Conservation (phyloP, 2,113 vertebrate genomes). For the Gymnocephalus cernua region DNA sequence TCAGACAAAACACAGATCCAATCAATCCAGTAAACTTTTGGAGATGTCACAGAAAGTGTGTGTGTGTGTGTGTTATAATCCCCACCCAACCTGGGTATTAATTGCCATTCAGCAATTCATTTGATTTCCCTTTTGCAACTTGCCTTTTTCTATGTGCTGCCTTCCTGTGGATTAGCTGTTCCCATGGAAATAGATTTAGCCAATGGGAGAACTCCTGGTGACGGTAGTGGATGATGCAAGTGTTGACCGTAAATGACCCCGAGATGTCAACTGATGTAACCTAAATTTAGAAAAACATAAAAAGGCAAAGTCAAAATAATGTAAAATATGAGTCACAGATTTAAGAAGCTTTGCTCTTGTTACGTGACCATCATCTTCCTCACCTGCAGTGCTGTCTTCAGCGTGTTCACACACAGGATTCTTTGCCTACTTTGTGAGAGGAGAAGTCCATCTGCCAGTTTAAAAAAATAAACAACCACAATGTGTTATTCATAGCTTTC, state of each 20-base stretch:
- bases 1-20: neutral
- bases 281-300: constrained; percentile 78
- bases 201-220: constrained; percentile 97
- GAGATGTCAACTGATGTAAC: constrained; percentile 92
- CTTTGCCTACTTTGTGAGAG: constrained; percentile 98
- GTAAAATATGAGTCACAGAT: neutral
- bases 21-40: neutral
- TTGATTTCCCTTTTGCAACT: constrained; percentile 25
- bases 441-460: constrained; percentile 90
- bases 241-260: constrained; percentile 89
- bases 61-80: neutral
- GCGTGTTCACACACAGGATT: constrained; percentile 92
- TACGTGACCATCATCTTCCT: constrained; percentile 12
- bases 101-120: neutral
- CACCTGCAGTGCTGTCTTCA: constrained; percentile 91
- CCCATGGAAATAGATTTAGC: constrained; percentile 90
- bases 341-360: neutral
- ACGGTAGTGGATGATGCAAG: constrained; percentile 97
- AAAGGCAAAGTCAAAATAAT: neutral
- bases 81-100: neutral
- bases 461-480: neutral
- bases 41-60: neutral
- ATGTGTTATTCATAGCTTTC: constrained; percentile 21
- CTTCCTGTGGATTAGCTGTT: constrained; percentile 81
- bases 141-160: constrained; percentile 79